These are phyloP conservation scores for Diogma glabrata DNA, from an alignment of 2,888 invertebrate species.

Conservation along the genomic window DNA sequence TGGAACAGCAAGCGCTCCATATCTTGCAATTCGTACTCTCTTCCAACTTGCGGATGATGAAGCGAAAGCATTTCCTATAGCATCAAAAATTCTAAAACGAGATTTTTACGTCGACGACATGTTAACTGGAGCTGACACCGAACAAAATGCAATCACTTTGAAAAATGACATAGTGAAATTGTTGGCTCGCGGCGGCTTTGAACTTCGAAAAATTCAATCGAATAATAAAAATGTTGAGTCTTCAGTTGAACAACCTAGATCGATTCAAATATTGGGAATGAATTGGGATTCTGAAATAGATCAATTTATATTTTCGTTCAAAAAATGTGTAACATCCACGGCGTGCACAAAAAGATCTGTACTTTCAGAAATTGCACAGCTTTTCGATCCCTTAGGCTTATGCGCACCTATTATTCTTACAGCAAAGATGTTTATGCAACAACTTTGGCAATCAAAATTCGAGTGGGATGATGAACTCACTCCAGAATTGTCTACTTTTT, in stretches of 20 bases:
- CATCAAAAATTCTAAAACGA: not conserved
- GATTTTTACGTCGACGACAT: constrained; percentile 3
- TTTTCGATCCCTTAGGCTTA: not conserved
- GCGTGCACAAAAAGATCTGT: not conserved
- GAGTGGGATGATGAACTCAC: not conserved
- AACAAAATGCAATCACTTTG: not conserved
- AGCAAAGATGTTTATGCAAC: not conserved
- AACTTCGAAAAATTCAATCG: not conserved
- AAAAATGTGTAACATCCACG: not conserved
- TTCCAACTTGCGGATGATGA: not conserved
- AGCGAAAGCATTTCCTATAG: not conserved
- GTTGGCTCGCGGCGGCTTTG: not conserved
- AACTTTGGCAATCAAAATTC: constrained; percentile 1
- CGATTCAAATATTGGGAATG: not conserved
- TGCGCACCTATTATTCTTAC: not conserved
- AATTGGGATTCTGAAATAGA: not conserved
- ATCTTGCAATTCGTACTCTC: not conserved
- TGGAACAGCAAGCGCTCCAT: not conserved
- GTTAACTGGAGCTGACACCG: not conserved
- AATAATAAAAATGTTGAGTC: constrained; percentile 1
- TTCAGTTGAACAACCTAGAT: not conserved
- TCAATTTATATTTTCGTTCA: not conserved
- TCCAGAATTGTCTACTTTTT: not conserved
- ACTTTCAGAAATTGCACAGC: not conserved
- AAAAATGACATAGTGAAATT: not conserved